Base-by-base conservation (phyloP, 1,140 invertebrate genomes). In the Oryzaephilus surinamensis region DNA sequence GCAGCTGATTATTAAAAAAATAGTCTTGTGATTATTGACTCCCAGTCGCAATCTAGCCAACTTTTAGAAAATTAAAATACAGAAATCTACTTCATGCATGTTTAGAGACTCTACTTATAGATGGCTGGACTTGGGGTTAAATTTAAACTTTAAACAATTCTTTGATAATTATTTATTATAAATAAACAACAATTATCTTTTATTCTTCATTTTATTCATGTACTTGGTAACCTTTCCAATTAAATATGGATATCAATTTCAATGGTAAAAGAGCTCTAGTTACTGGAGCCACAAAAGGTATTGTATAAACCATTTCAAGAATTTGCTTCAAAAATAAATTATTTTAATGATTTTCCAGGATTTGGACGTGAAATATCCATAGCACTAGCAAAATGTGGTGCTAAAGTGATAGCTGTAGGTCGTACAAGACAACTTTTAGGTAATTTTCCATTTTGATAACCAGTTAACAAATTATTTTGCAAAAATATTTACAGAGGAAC, bases 251-350 rank as follows among this genome's bases (percentile, higher is more conserved):
- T n/a, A n/a, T n/a, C n/a, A 46, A 50, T 24, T 73, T 73, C 47
- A 35, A 50, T 18, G 65, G 66, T 11, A 74, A 74, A 60, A 50
- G 61, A 28, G 71, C 71, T 27, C 52, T 77, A 7, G 72, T 77
- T 0, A 77, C 76, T 10, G 74, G 74, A 26, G 73, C 71, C 16
- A 71, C 73, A 8, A 62, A 68, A 64, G 74, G 74, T 73, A 58
- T 51, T 6, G 3, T n/a, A n/a, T n/a, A n/a, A n/a, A n/a, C n/a
- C n/a, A 33, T 30, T 24, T 16, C 18, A 19, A 26, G 2, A 32
- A 32, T 6, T 18, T 28, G n/a, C 19, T 35, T 14, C 7, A 30
- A 18, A 19, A 15, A 11, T n/a, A 12, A 28, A 38, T 3, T 26
- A 26, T 7, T 12, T 17, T 15, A 27, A n/a, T 41, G 19, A 19